phyloP scores from a whole-genome alignment of 2,797 vertebrate genomes.

The Rhodeus uyekii region DNA sequence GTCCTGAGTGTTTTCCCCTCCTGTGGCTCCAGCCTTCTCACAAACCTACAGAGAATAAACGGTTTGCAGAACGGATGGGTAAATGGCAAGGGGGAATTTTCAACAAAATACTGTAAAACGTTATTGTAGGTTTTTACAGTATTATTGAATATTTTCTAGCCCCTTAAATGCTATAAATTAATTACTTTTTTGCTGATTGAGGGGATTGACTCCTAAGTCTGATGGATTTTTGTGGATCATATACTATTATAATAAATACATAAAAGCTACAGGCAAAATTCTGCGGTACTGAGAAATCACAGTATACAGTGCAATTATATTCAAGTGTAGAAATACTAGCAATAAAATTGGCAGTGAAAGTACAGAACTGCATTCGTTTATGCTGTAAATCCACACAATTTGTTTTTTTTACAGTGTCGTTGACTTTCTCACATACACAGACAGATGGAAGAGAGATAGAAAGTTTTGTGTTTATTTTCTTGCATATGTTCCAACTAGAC shows the following conservation, averaged over 20 bases:
- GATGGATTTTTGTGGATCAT: neutral
- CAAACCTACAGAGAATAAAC: neutral
- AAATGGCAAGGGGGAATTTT: neutral
- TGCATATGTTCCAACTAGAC: slow-evolving; percentile 8
- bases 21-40: neutral
- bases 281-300: neutral
- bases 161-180: neutral
- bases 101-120: neutral
- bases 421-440: slow-evolving; percentile 22
- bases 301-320: neutral
- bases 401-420: neutral
- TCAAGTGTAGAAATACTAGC: neutral
- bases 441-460: slow-evolving; percentile 13
- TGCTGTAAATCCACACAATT: neutral
- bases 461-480: slow-evolving; percentile 40
- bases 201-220: neutral
- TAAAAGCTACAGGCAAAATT: neutral
- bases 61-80: neutral
- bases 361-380: neutral
- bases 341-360: neutral
- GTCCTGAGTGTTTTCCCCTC: neutral
- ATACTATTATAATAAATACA: neutral
- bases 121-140: neutral
- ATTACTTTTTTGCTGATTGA: neutral
- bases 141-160: neutral